Evolutionary conservation across 2,888 invertebrate species (phyloP), one percentile per base, ranked within the genome.

Genomic region (Drosophila niveifrons): DNA sequence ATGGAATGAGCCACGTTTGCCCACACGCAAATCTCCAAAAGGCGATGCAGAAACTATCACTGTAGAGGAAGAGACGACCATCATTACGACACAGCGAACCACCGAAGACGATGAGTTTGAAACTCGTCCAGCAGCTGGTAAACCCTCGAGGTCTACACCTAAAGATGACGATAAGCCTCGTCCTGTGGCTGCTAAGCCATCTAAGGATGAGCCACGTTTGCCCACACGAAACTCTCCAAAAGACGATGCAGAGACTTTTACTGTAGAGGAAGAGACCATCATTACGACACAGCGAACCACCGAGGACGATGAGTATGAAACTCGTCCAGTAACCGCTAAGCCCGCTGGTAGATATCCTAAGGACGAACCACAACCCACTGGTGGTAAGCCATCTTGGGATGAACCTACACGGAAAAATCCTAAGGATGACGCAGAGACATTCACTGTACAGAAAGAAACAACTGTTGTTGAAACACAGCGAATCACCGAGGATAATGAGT

Each of bases 171-270:
- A 7, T 13, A 13, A 52, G 10, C 28, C 13, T 2, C 8, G 36
- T n/a, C 36, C 13, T n/a, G 13, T n/a, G 11, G 6, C 13, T 39
- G 36, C 39, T 4, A 61, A 34, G 10, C 59, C 52, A 0, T 53
- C 59, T 8, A 43, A 39, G 34, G 52, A 56, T 13, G 66, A 62
- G 15, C 74, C 74, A 17, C 44, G 17, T 8, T 44, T 9, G 44
- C n/a, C 43, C 8, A 8, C 44, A 2, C 7, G 18, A 2, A 44
- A 34, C 31, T 9, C 31, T 6, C 44, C 55, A 7, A 56, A 66
- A 18, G 55, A 67, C 7, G 46, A 44, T 44, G 55, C 46, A 1
- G 57, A 52, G 23, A 34, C 34, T 31, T n/a, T 61, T 9, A 44
- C 55, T 31, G 18, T 56, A 2, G 55, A 44, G 1, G 31, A 56